Percentiles rank a stretch among this genome's conserved stretches.
phyloP scores from a whole-genome alignment of 2,888 invertebrate genomes.

The Scaptomyza flava region DNA sequence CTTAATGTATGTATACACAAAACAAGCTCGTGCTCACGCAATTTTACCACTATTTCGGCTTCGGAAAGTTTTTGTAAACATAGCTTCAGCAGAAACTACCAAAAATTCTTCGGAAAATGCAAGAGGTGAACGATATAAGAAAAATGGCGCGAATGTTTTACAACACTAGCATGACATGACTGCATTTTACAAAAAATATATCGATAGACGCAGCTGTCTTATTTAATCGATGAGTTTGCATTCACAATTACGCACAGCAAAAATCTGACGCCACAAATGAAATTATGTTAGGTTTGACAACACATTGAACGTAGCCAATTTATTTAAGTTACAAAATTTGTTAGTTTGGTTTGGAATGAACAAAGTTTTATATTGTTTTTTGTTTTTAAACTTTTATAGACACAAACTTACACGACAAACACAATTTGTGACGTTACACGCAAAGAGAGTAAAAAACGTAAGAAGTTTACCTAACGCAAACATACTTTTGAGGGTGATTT shows the following conservation, averaged over 20 bases:
- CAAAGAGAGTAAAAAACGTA: slow-evolving; percentile 25
- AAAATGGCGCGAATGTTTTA: slow-evolving; percentile 64
- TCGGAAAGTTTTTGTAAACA: slow-evolving; percentile 20
- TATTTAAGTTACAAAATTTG: background rate
- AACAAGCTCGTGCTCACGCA: slow-evolving; percentile 25
- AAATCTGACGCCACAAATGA: background rate
- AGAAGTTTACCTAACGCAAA: slow-evolving; percentile 1
- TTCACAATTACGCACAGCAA: background rate
- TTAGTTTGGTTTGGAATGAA: background rate
- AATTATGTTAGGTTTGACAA: background rate
- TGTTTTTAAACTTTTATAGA: background rate
- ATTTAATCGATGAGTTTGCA: slow-evolving; percentile 11
- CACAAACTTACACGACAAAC: background rate
- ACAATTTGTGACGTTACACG: slow-evolving; percentile 37
- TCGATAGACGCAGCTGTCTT: slow-evolving; percentile 25
- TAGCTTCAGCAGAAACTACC: slow-evolving; percentile 10
- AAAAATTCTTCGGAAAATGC: slow-evolving; percentile 34
- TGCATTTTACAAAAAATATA: slow-evolving; percentile 1
- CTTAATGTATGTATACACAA: slow-evolving; percentile 20
- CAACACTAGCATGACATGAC: slow-evolving; percentile 36
- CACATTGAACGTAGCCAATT: background rate
- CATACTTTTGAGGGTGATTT: slow-evolving; percentile 9
- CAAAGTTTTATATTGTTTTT: background rate
- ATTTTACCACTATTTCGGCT: slow-evolving; percentile 18
- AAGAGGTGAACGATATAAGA: slow-evolving; percentile 22